Evolutionary conservation across 2,797 vertebrate genomes (phyloP).

Genomic region (Cephalopachus bancanus): DNA sequence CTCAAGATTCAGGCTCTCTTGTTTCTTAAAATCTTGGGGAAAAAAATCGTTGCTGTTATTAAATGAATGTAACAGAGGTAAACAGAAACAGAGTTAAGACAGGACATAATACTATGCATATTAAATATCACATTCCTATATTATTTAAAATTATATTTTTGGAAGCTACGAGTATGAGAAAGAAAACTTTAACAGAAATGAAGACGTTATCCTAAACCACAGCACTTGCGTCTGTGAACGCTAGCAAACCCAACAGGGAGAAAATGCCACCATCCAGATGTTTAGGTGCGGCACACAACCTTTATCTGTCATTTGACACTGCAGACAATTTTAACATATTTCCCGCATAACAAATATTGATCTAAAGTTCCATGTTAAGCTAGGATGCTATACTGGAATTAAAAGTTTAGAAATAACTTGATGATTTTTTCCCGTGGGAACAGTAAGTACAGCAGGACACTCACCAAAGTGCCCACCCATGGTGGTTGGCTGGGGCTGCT

Average conservation of each 20-base stretch:
- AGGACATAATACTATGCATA: not conserved
- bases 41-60: conserved; percentile 71
- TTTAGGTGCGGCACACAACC: not conserved
- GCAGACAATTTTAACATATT: not conserved
- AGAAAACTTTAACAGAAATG: conserved; percentile 67
- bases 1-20: conserved; percentile 82
- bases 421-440: not conserved
- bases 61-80: conserved; percentile 59
- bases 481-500: too few relatives aligned
- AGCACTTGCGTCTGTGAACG: conserved; percentile 33
- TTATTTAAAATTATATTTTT: conserved; percentile 59
- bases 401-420: conserved; percentile 10
- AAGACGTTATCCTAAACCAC: conserved; percentile 70
- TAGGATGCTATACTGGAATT: not conserved
- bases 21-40: conserved; percentile 81
- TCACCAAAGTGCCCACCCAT: not conserved
- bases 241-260: conserved; percentile 10
- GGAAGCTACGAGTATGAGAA: conserved; percentile 21
- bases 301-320: not conserved
- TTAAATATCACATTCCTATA: conserved; percentile 47
- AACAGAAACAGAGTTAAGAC: conserved; percentile 64
- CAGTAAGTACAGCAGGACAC: not conserved
- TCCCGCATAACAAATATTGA: conserved; percentile 32
- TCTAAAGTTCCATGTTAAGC: not conserved
- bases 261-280: not conserved